These are phyloP conservation scores for Rhea pennata DNA, from an alignment of 2,113 vertebrate genomes.

Conservation along the genomic window DNA sequence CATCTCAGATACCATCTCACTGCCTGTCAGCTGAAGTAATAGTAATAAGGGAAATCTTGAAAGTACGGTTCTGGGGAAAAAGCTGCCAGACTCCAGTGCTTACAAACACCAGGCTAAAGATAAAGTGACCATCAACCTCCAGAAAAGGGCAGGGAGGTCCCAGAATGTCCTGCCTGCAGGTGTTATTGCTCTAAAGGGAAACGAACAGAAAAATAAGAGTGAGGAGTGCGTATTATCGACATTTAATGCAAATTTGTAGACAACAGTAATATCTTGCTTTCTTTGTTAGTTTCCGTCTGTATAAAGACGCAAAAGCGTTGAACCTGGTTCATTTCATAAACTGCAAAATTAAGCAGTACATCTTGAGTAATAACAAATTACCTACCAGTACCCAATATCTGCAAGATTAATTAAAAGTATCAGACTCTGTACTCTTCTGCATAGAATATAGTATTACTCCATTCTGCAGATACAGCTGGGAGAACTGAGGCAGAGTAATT, in stretches of 20 bases:
- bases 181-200: conserved; percentile 20
- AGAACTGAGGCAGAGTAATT: background rate
- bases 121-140: conserved; percentile 60
- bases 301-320: background rate
- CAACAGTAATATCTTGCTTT: background rate
- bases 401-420: background rate
- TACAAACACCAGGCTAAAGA: conserved; percentile 47
- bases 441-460: background rate
- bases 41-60: background rate
- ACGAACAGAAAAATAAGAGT: conserved; percentile 25
- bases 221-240: background rate
- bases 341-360: background rate
- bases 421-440: background rate
- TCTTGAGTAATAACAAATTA: background rate
- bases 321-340: background rate
- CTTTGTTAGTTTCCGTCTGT: background rate
- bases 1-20: conserved; percentile 16
- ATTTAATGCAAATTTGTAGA: background rate
- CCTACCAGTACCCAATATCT: background rate
- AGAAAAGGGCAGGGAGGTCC: conserved; percentile 30
- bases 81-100: conserved; percentile 26
- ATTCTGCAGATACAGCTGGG: background rate
- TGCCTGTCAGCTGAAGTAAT: background rate
- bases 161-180: conserved; percentile 26
- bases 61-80: conserved; percentile 1